phyloP scores from a whole-genome alignment of 37 sponge, comb jelly and placozoan genomes.

The Ephydatia muelleri region DNA sequence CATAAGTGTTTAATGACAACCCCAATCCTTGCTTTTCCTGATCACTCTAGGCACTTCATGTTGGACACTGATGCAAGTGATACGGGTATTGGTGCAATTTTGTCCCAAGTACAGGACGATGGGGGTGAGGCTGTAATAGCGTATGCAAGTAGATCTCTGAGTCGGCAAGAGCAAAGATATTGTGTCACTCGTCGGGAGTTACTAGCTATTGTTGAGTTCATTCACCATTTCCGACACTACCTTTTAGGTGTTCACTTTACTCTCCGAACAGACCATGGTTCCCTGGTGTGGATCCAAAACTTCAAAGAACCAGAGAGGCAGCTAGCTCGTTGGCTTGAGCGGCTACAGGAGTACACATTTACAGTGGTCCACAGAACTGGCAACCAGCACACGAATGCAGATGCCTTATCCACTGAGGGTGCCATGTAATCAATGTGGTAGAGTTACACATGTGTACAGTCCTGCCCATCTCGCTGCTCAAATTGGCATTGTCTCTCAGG shows the following conservation, averaged over 20 bases:
- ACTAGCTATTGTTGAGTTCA: constrained; percentile 18
- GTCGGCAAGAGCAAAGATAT: constrained; percentile 22
- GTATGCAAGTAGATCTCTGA: constrained; percentile 21
- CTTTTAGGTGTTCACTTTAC: constrained; percentile 12
- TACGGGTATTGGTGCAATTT: constrained; percentile 41
- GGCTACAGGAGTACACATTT: constrained; percentile 5
- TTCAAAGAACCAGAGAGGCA: constrained; percentile 35
- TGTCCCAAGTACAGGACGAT: constrained; percentile 34
- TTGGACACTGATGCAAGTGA: constrained; percentile 57
- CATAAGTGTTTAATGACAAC: background rate
- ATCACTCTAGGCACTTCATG: constrained; percentile 16
- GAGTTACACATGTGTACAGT: background rate
- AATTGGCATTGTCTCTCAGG: background rate
- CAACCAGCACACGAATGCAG: constrained; percentile 15
- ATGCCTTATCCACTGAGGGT: constrained; percentile 18
- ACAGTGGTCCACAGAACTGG: constrained; percentile 21
- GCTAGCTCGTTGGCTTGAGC: constrained; percentile 21
- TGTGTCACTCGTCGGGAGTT: constrained; percentile 34
- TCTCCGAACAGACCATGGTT: constrained; percentile 30
- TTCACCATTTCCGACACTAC: constrained; percentile 23
- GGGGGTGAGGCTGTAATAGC: constrained; percentile 29
- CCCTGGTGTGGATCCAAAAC: constrained; percentile 34
- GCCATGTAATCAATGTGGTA: constrained; percentile 7
- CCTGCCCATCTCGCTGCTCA: too few species aligned
- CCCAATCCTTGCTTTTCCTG: constrained; percentile 34